Conservation (phyloP, 2,113 vertebrate species). For the Cricetomys ansorgei region DNA sequence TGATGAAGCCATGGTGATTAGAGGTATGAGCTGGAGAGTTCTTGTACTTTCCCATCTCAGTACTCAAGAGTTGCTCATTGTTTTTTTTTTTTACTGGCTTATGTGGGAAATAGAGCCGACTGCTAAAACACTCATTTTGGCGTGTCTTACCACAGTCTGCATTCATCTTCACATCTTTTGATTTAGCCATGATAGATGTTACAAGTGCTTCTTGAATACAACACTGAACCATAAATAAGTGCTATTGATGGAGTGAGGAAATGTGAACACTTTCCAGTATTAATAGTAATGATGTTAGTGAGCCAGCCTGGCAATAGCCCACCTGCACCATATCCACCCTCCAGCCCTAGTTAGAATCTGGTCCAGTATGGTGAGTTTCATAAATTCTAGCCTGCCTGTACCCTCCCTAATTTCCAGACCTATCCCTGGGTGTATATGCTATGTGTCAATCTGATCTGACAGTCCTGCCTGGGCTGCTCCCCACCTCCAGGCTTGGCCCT, state of each 20-base stretch:
- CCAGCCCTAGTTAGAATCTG: not conserved
- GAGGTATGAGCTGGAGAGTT: constrained; percentile 41
- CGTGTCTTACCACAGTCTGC: constrained; percentile 12
- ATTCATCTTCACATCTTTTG: constrained; percentile 11
- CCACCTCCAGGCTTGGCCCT: not conserved
- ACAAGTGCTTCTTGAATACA: constrained; percentile 23
- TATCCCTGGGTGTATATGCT: not conserved
- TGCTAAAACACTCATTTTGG: constrained; percentile 63
- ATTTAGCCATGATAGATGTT: constrained; percentile 8
- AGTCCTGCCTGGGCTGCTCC: not conserved
- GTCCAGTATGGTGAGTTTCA: not conserved
- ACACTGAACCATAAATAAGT: not conserved
- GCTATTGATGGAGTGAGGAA: not conserved
- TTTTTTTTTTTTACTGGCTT: constrained; percentile 61
- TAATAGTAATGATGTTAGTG: not conserved
- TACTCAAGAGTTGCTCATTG: constrained; percentile 66
- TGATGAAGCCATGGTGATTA: constrained; percentile 76
- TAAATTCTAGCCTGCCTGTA: not conserved
- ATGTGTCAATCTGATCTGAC: not conserved
- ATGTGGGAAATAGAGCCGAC: constrained; percentile 55
- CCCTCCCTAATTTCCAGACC: not conserved
- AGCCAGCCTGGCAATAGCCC: not conserved
- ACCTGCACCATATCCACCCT: not conserved
- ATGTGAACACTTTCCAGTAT: not conserved
- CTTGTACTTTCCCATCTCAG: constrained; percentile 67